These are phyloP conservation scores for Rousettus leschenaultii DNA, from an alignment of 2,113 vertebrate species.

Conservation along the genomic window DNA sequence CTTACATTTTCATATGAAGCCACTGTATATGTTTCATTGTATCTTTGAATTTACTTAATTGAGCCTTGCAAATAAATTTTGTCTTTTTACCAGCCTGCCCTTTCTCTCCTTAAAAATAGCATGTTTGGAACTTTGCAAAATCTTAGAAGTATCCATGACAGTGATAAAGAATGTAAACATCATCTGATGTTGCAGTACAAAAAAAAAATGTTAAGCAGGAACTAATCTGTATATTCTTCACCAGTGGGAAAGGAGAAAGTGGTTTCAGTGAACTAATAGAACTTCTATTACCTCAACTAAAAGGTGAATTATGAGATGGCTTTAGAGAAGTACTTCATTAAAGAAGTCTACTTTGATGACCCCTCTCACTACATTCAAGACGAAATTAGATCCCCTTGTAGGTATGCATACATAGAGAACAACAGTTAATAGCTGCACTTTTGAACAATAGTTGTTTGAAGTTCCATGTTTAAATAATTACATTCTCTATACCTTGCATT, in stretches of 20 bases:
- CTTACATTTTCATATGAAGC: background rate
- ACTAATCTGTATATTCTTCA: background rate
- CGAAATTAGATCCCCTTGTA: background rate
- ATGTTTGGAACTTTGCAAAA: background rate
- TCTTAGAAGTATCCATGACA: background rate
- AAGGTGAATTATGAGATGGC: background rate
- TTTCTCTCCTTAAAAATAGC: background rate
- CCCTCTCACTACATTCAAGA: background rate
- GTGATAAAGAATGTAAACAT: background rate
- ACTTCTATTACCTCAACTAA: background rate
- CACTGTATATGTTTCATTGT: background rate
- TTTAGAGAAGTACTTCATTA: background rate
- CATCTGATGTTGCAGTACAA: background rate
- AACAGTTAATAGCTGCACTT: background rate
- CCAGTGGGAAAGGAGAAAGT: background rate
- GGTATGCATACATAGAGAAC: background rate
- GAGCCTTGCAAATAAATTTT: slow-evolving; percentile 6
- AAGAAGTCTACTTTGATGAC: background rate
- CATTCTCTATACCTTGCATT: background rate
- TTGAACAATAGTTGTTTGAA: background rate
- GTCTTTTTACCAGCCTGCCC: background rate
- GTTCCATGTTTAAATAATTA: background rate
- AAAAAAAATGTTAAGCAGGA: background rate
- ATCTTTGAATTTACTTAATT: background rate
- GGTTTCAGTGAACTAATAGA: background rate